phyloP scores from a whole-genome alignment of 2,113 vertebrate species.

The Pterocles gutturalis region DNA sequence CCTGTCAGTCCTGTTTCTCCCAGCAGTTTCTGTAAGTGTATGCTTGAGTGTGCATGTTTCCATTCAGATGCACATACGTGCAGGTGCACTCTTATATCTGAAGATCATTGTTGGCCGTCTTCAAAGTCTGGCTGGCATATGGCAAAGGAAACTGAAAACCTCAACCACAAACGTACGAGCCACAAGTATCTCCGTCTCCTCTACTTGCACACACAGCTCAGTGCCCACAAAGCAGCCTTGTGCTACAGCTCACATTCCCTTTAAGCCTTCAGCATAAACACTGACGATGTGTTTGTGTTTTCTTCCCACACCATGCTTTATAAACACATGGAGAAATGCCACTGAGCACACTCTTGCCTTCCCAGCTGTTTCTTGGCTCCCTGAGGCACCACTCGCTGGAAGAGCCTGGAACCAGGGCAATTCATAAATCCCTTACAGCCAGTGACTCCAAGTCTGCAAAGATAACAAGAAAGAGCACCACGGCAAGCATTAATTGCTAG shows the following conservation, averaged over 20 bases:
- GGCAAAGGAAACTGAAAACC: background rate
- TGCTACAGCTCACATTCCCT: accelerated
- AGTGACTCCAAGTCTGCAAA: background rate
- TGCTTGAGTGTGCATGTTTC: accelerated
- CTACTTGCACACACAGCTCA: background rate
- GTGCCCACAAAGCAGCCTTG: background rate
- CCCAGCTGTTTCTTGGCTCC: background rate
- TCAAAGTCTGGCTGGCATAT: background rate
- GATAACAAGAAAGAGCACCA: background rate
- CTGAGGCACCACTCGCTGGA: background rate
- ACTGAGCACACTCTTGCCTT: background rate
- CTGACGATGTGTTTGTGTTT: background rate
- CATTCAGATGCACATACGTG: accelerated
- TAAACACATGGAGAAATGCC: background rate
- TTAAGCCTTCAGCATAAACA: background rate
- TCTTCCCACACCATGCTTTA: background rate
- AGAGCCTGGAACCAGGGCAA: background rate
- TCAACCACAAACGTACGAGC: background rate
- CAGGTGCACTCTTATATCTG: background rate
- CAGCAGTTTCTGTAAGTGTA: background rate
- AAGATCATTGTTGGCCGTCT: background rate
- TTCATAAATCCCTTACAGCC: background rate
- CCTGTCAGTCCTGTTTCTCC: background rate
- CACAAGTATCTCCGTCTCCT: background rate
- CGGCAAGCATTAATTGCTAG: background rate